phyloP scores from a whole-genome alignment of 2,113 vertebrate species.

The Labeo rohita region DNA sequence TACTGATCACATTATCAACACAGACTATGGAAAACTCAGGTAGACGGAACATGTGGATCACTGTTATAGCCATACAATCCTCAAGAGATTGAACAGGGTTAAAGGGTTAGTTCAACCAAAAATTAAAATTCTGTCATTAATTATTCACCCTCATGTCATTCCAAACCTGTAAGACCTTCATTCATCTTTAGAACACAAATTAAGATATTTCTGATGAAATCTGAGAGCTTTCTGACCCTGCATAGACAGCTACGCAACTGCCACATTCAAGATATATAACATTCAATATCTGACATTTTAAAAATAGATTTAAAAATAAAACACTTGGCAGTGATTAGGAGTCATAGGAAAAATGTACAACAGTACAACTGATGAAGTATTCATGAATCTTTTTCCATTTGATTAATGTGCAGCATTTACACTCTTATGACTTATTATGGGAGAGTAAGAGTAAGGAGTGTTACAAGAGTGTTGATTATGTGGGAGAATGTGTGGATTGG shows the following conservation, averaged over 20 bases:
- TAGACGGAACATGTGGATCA: no score
- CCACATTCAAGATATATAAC: no score
- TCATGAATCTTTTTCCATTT: neutral
- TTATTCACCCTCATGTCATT: no score
- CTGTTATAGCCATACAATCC: neutral
- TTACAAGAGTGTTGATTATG: neutral
- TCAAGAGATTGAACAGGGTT: neutral
- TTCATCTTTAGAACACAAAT: no score
- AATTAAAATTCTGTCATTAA: no score
- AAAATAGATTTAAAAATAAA: neutral
- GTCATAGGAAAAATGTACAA: neutral
- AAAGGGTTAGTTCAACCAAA: no score
- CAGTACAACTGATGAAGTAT: neutral
- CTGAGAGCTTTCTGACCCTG: no score
- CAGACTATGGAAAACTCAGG: neutral
- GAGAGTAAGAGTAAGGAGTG: neutral
- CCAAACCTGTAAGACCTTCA: no score
- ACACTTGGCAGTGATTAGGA: slow-evolving; percentile 5
- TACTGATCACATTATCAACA: neutral
- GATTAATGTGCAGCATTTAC: slow-evolving; percentile 1
- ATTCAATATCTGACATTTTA: no score
- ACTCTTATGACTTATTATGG: neutral
- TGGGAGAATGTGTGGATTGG: neutral
- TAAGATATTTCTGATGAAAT: no score
- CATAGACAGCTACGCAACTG: no score